A percentile compares a stretch with the other conserved stretches of the same genome.
Evolutionary conservation across 2,888 invertebrate genomes (phyloP).

Genomic region (Drosophila heteroneura): DNA sequence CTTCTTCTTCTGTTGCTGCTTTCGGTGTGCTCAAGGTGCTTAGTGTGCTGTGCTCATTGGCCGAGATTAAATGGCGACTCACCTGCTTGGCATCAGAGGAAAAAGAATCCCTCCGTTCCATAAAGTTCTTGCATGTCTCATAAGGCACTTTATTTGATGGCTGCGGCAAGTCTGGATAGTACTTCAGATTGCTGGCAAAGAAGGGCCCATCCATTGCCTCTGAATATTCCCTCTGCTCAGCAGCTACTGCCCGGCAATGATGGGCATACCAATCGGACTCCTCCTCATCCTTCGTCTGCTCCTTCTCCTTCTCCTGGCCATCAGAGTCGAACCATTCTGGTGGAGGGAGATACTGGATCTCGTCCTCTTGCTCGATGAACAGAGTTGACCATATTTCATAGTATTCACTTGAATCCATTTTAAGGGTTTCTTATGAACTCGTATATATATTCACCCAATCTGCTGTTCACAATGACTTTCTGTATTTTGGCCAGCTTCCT

Average conservation of each 20-base stretch:
- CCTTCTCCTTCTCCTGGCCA: neutral
- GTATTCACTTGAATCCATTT: no score
- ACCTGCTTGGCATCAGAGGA: neutral
- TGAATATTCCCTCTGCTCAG: neutral
- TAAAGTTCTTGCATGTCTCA: neutral
- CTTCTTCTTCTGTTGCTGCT: neutral
- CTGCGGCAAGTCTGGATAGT: neutral
- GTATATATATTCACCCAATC: no score
- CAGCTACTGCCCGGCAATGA: neutral
- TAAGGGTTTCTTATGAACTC: no score
- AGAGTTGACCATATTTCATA: no score
- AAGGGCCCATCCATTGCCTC: fast-evolving
- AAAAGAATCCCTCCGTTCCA: neutral
- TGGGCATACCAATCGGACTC: neutral
- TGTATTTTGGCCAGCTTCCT: no score
- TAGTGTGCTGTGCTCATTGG: no score
- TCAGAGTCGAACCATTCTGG: neutral
- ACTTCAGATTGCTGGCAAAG: neutral
- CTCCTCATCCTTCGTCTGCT: no score
- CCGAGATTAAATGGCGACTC: neutral
- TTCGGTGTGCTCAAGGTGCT: no score
- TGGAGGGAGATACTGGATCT: neutral
- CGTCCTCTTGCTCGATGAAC: no score
- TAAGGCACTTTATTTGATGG: neutral
- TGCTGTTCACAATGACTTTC: no score